Conservation (phyloP, 2,113 vertebrate species). For the Leptobrachium leishanense region DNA sequence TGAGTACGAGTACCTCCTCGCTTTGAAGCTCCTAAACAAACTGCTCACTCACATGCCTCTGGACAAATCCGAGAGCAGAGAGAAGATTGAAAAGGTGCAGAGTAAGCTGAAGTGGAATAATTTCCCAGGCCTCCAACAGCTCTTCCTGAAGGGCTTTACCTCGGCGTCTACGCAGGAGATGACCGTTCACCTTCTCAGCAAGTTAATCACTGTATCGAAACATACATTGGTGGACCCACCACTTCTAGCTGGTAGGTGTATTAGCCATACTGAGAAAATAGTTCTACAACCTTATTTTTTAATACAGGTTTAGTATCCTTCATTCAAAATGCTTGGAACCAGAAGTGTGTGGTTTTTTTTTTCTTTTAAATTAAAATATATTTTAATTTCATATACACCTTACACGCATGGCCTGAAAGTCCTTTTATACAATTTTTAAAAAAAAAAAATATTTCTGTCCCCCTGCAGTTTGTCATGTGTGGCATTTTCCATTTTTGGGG, state of each 20-base stretch:
- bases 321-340: no score
- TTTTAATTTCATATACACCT: no score
- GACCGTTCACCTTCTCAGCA: conserved; percentile 95
- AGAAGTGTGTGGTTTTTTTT: no score
- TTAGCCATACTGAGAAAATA: no score
- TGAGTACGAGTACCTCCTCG: conserved; percentile 95
- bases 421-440: no score
- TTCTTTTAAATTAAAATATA: no score
- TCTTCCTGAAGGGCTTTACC: conserved; percentile 97
- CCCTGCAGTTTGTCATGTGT: no score
- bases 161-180: conserved; percentile 94
- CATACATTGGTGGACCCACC: conserved; percentile 89
- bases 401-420: no score
- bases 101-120: conserved; percentile 92
- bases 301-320: not conserved
- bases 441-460: no score
- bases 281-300: not conserved
- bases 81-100: conserved; percentile 88
- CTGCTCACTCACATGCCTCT: conserved; percentile 92
- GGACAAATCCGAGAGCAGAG: conserved; percentile 87
- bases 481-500: no score
- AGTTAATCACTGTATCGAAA: conserved; percentile 89
- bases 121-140: conserved; percentile 93
- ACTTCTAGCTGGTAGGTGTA: conserved; percentile 81
- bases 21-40: conserved; percentile 91